Conservation (phyloP, 2,797 vertebrate genomes). For the Propithecus deckenii region DNA sequence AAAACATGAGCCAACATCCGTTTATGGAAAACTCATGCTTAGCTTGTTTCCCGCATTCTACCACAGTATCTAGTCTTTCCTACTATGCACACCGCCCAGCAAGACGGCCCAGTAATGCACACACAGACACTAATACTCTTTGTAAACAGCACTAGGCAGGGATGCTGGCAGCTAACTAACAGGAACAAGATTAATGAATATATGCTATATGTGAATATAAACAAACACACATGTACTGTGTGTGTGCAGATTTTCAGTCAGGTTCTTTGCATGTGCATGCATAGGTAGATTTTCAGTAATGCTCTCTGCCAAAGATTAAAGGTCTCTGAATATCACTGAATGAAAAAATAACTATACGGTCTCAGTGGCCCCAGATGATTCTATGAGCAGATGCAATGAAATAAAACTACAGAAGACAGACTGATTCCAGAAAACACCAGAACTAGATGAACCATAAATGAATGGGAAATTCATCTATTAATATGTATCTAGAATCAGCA, state of each 20-base stretch:
- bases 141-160: not conserved
- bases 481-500: not conserved
- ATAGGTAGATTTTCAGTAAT: not conserved
- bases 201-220: not conserved
- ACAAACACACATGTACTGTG: not conserved
- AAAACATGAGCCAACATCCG: not conserved
- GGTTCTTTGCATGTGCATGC: not conserved
- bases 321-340: not conserved
- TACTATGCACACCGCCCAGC: too few species aligned
- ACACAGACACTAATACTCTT: not conserved
- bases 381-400: not conserved
- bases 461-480: not conserved
- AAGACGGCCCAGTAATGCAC: not conserved
- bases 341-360: not conserved
- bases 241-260: not conserved
- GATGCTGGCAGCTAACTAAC: not conserved
- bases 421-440: constrained; percentile 8
- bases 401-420: not conserved
- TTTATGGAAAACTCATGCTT: not conserved
- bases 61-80: not conserved
- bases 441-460: not conserved
- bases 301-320: not conserved
- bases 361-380: not conserved
- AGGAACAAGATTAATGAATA: not conserved
- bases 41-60: not conserved